phyloP scores from a whole-genome alignment of 2,888 invertebrate genomes.

The Pteria penguin region DNA sequence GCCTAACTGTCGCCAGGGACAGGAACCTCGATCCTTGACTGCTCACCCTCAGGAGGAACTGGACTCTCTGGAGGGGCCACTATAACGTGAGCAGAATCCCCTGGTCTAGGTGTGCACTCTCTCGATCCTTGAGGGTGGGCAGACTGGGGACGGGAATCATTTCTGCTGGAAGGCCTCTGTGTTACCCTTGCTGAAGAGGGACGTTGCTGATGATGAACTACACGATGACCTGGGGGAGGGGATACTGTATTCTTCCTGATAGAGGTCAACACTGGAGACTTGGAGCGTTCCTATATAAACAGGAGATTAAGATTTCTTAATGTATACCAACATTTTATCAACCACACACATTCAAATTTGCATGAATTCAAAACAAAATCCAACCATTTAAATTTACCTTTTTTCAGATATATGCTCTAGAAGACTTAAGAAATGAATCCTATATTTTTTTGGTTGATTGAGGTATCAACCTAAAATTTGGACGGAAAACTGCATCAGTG shows the following conservation, averaged over 20 bases:
- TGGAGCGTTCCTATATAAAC: slow-evolving; percentile 1
- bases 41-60: slow-evolving; percentile 12
- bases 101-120: slow-evolving; percentile 23
- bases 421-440: too few species aligned
- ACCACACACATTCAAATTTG: too few species aligned
- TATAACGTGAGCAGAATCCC: slow-evolving; percentile 32
- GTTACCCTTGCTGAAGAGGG: slow-evolving; percentile 32
- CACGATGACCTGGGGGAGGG: slow-evolving; percentile 22
- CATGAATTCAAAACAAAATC: too few species aligned
- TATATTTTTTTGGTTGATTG: too few species aligned
- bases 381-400: too few species aligned
- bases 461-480: too few species aligned
- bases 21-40: slow-evolving; percentile 15
- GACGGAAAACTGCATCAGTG: too few species aligned
- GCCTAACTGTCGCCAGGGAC: slow-evolving; percentile 22
- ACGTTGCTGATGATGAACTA: slow-evolving; percentile 7
- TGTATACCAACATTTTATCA: too few species aligned
- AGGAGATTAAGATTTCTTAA: too few species aligned
- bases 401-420: too few species aligned
- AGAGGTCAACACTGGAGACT: slow-evolving; percentile 18
- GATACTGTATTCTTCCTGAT: slow-evolving; percentile 20
- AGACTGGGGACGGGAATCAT: slow-evolving; percentile 38
- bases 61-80: slow-evolving; percentile 28
- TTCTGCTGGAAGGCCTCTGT: slow-evolving; percentile 20
- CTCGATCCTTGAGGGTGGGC: slow-evolving; percentile 31